Percentiles rank a stretch among this genome's conserved stretches.
phyloP scores from a whole-genome alignment of 2,797 vertebrate species.

The Hydrophis major region DNA sequence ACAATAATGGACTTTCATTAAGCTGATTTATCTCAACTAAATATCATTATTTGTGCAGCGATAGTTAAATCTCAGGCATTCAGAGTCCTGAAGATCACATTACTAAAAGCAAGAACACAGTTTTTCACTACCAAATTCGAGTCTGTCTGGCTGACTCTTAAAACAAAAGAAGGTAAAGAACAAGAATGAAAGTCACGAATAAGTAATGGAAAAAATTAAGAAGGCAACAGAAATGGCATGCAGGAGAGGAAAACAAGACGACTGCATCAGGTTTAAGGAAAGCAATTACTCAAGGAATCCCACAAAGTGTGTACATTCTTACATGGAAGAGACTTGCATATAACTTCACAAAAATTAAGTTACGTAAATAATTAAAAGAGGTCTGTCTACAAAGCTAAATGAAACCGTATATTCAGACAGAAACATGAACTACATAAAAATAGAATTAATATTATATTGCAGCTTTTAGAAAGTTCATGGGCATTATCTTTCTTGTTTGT shows the following conservation, averaged over 20 bases:
- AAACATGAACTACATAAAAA: neutral
- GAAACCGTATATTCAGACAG: neutral
- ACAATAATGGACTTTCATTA: slow-evolving; percentile 47
- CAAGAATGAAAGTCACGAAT: neutral
- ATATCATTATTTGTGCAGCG: slow-evolving; percentile 35
- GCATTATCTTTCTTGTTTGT: neutral
- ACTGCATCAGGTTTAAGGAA: neutral
- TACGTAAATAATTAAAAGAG: neutral
- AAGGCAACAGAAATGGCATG: slow-evolving; percentile 14
- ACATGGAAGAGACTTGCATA: neutral
- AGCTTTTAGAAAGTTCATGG: neutral
- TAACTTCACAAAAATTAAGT: neutral
- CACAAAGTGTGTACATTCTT: neutral
- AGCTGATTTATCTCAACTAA: slow-evolving; percentile 40
- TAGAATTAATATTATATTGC: neutral
- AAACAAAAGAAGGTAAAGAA: slow-evolving; percentile 19
- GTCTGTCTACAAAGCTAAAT: neutral
- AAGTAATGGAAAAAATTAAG: neutral
- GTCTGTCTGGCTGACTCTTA: slow-evolving; percentile 35
- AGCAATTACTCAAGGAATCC: slow-evolving; percentile 19
- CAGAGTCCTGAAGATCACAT: slow-evolving; percentile 20
- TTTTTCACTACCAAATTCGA: neutral
- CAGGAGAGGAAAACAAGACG: neutral
- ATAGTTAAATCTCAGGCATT: slow-evolving; percentile 34
- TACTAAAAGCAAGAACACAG: slow-evolving; percentile 30